Evolutionary conservation across 2,888 invertebrate genomes (phyloP), one percentile per base, ranked within the genome.

Genomic region (Lasioglossum lativentre): DNA sequence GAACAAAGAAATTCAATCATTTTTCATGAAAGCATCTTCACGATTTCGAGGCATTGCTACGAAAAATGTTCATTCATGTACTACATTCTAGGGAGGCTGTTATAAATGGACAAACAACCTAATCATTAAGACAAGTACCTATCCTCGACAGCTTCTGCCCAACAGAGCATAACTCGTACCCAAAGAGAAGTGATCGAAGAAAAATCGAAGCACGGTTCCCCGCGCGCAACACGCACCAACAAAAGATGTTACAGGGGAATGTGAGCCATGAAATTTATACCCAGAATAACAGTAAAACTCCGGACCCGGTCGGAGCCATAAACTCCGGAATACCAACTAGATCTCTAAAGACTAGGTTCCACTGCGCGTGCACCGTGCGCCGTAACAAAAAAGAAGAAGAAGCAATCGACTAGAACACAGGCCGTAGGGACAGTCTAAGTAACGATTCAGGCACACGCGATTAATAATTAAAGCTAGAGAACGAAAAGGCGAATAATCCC

Each of bases 241-340:
- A 59, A 59, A 59, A 59, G 63, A 30, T 16, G 10, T 68, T 19
- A 4, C 38, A 23, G 4, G 12, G 34, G 38, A 68, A 68, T 68
- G 38, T 68, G 68, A 23, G 23, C 23, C 68, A 23, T 68, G 68
- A 68, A 68, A 68, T 34, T 38, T 68, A 38, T 68, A 10, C 38
- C 38, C 38, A 4, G 34, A 68, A 38, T 68, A 68, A 68, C 38
- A 38, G 23, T 68, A 38, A 68, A 38, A 23, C 68, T 23, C 23
- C 68, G 23, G 38, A 68, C 38, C n/a, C n/a, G 68, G 68, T 38
- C 38, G 1, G 19, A 23, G 38, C 10, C 23, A 68, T 68, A 68
- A 68, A 68, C 38, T 38, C 68, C 38, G 19, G 68, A 68, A 68
- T 68, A 68, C 68, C 68, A 68, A 34, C 68, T 38, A 38, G 23